Percentiles rank a stretch among this genome's conserved stretches.
Evolutionary conservation across 2,797 vertebrate genomes (phyloP).

Genomic region (Mareca penelope): DNA sequence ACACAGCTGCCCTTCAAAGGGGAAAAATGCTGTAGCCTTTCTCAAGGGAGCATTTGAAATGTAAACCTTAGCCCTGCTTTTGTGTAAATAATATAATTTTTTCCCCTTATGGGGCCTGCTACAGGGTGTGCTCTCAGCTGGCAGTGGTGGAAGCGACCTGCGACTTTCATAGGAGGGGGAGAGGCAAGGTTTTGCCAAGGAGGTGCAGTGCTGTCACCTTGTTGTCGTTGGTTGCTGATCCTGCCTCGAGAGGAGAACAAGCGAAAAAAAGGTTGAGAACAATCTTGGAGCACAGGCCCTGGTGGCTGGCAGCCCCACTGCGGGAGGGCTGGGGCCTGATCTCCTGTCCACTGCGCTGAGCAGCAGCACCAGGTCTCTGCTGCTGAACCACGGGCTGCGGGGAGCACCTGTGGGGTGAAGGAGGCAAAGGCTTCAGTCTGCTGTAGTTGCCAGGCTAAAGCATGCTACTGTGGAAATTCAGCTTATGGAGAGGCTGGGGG

Average conservation of each 20-base stretch:
- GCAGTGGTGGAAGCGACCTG: neutral
- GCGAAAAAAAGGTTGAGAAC: neutral
- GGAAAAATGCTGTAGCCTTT: neutral
- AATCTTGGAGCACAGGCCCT: fast-evolving
- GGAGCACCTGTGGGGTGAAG: neutral
- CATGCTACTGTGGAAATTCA: neutral
- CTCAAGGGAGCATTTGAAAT: neutral
- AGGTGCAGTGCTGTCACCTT: fast-evolving
- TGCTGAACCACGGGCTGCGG: neutral
- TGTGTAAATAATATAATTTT: neutral
- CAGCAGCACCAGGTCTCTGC: neutral
- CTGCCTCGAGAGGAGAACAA: neutral
- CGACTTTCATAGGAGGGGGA: neutral
- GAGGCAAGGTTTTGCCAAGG: neutral
- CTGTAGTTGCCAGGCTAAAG: neutral
- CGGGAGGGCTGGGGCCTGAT: neutral
- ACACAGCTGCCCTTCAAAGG: neutral
- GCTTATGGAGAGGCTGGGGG: neutral
- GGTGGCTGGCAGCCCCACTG: neutral
- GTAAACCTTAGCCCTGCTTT: neutral
- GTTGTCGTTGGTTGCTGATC: neutral
- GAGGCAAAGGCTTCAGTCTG: neutral
- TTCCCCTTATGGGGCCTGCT: neutral
- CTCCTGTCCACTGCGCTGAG: neutral
- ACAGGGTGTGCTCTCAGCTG: neutral